Percentiles rank a stretch among this genome's conserved stretches.
These are phyloP conservation scores for Rhinichthys klamathensis DNA, from an alignment of 2,113 vertebrate genomes.

Conservation along the genomic window DNA sequence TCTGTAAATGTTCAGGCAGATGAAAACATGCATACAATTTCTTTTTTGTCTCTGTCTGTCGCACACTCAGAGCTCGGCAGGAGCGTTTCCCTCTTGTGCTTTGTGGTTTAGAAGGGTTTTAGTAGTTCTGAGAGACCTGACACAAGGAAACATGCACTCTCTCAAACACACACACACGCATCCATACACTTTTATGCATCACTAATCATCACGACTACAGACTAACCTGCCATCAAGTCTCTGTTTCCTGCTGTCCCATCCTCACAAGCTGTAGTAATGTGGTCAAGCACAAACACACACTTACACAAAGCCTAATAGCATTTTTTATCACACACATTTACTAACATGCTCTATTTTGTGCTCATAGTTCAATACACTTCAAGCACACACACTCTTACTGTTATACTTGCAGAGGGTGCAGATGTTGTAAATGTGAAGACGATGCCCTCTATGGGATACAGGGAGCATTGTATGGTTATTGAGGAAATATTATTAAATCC, in stretches of 20 bases:
- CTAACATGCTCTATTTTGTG: neutral
- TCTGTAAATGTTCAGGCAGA: neutral
- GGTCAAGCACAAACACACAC: neutral
- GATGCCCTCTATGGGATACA: constrained; percentile 27
- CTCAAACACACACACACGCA: constrained; percentile 5
- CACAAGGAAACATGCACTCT: constrained; percentile 25
- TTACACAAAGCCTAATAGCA: neutral
- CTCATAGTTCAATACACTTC: neutral
- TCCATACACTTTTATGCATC: neutral
- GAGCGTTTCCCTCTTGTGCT: constrained; percentile 36
- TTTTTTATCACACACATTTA: neutral
- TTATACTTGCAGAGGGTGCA: neutral
- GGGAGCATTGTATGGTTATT: neutral
- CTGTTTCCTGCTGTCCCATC: neutral
- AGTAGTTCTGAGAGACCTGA: constrained; percentile 39
- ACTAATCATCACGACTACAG: neutral
- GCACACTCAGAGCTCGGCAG: neutral
- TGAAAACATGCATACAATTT: neutral
- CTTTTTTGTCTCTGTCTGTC: neutral
- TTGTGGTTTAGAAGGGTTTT: constrained; percentile 49
- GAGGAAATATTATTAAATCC: neutral
- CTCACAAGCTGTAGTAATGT: neutral
- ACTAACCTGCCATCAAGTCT: neutral
- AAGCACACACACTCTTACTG: neutral
- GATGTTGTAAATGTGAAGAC: neutral